Evolutionary conservation across 2,797 vertebrate species (phyloP), one percentile per base, ranked within the genome.

Genomic region (Leuciscus waleckii): DNA sequence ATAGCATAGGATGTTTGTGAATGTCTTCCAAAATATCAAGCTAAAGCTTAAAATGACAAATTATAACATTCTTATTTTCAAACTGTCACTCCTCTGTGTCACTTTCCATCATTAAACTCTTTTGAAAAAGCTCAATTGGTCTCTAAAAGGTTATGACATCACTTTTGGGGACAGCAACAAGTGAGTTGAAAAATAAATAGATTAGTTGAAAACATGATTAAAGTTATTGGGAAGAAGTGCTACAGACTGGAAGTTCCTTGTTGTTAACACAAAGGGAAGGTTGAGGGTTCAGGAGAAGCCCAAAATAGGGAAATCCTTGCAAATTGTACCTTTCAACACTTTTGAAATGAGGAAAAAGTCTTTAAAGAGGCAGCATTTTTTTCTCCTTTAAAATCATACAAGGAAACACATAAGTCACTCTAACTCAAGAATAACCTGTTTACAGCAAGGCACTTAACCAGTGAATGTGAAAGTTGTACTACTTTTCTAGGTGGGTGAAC

Each of bases 401-500:
- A 43, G 56, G n/a, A 39, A 10, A 63, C 74, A 26, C 8, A 11
- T 1, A 78, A 19, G 54, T 78, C 37, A 1, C 21, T 13, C 11
- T 14, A 39, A 58, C 21, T n/a, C 39, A 26, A 43, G 39, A 71
- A 71, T n/a, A 11, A 23, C 29, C 11, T 1, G 4, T 39, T 76
- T 56, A 51, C 9, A 56, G 32, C 29, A 76, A 54, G 16, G 6
- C 32, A 37, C 21, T 39, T n/a, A 65, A 39, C 51, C 35, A n/a
- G 4, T n/a, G 13, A 58, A 77, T 39, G 51, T n/a, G 74, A 77
- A 58, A 58, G 32, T n/a, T 76, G 11, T 11, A 39, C 74, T 76
- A 56, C 32, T 54, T 56, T 75, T 76, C 49, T 23, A 61, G 32
- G 23, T 77, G 75, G 54, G 37, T 63, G 37, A 41, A 78, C 16